Percentiles rank a stretch among this genome's conserved stretches.
Evolutionary conservation across 2,888 invertebrate species (phyloP).

Genomic region (Elmis aenea): DNA sequence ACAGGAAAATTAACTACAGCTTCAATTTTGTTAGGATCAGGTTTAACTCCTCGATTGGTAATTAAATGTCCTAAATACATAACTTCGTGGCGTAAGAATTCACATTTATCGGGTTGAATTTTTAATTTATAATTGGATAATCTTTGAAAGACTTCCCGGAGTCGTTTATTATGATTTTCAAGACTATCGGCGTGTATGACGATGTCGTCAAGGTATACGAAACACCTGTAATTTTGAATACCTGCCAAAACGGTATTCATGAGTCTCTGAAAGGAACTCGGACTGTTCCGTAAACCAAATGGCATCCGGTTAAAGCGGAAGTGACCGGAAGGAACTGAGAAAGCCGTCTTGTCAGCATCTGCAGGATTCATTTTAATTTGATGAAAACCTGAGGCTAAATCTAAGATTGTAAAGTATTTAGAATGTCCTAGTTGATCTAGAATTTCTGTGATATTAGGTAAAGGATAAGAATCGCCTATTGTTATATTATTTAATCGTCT

Average conservation of each 20-base stretch:
- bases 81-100: slow-evolving; percentile 29
- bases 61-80: slow-evolving; percentile 22
- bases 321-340: too few relatives aligned
- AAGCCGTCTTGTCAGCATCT: slow-evolving; percentile 36
- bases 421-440: slow-evolving; percentile 37
- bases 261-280: slow-evolving; percentile 39
- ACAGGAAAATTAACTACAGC: slow-evolving; percentile 22
- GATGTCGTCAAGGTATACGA: slow-evolving; percentile 39
- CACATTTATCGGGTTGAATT: slow-evolving; percentile 35
- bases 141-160: slow-evolving; percentile 9
- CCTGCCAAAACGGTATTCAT: slow-evolving; percentile 39
- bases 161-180: slow-evolving; percentile 24
- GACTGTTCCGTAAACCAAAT: slow-evolving; percentile 42
- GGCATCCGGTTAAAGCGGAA: slow-evolving; percentile 37
- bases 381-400: slow-evolving; percentile 40
- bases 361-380: slow-evolving; percentile 33
- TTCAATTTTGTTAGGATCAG: slow-evolving; percentile 23
- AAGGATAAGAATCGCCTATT: slow-evolving; percentile 34
- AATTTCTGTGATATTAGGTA: slow-evolving; percentile 38
- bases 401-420: slow-evolving; percentile 38
- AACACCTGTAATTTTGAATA: slow-evolving; percentile 30
- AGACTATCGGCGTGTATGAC: slow-evolving; percentile 28
- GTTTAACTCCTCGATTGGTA: slow-evolving; percentile 19
- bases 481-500: slow-evolving; percentile 39
- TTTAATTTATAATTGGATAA: slow-evolving; percentile 14